Percentiles rank a stretch among this genome's conserved stretches.
Conservation (phyloP, 2,888 invertebrate species). For the Belgica antarctica region DNA sequence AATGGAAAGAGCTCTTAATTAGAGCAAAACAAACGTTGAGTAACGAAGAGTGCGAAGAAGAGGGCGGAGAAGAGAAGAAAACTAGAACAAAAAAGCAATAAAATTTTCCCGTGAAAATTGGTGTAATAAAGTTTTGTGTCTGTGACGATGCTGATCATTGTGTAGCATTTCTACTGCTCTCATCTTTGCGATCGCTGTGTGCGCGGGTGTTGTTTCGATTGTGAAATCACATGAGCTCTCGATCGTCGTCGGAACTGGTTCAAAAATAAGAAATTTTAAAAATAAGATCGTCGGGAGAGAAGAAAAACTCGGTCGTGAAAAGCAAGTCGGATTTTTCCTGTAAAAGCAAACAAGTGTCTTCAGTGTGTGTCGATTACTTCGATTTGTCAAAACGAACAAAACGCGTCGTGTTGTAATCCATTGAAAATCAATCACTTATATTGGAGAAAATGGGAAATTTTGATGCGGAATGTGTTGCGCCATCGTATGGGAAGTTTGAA, state of each 20-base stretch:
- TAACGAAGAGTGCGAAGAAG: background rate
- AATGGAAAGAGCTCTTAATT: background rate
- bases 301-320: slow-evolving; percentile 12
- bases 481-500: slow-evolving; percentile 17
- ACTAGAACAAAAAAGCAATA: background rate
- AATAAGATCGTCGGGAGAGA: slow-evolving; percentile 1
- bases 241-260: background rate
- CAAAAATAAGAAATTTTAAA: slow-evolving; percentile 4
- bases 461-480: background rate
- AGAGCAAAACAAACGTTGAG: background rate
- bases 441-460: slow-evolving; percentile 7
- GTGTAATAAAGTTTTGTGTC: background rate
- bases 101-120: slow-evolving; percentile 8
- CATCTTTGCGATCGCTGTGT: too few relatives aligned
- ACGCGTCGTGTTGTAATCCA: slow-evolving; percentile 4
- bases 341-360: slow-evolving; percentile 22
- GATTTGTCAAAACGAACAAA: slow-evolving; percentile 35
- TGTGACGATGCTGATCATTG: too few relatives aligned
- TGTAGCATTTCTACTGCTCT: too few relatives aligned
- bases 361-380: slow-evolving; percentile 32
- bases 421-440: background rate
- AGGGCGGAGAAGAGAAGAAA: background rate
- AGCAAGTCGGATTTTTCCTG: background rate
- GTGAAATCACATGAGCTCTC: slow-evolving; percentile 2
- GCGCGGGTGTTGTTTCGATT: slow-evolving; percentile 14